Base-by-base conservation (phyloP, 2,113 vertebrate species). In the Vireo altiloquus region DNA sequence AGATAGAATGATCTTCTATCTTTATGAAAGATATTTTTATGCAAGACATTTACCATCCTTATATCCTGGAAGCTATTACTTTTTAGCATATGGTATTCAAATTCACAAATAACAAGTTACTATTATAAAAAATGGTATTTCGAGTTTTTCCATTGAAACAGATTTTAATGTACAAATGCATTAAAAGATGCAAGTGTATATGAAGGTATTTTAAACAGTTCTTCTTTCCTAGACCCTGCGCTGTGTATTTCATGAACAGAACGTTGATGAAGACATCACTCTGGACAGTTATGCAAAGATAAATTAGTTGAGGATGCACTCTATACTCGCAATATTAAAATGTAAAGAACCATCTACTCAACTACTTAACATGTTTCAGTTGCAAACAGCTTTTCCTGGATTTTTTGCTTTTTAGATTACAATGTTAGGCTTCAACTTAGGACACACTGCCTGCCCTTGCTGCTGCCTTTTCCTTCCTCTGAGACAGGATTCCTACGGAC, bases 121-220 rank as follows among this genome's bases (percentile, higher is more conserved):
- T 89, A 77, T 74, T 78, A 81, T 14, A 69, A 74, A 91, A 89
- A 69, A n/a, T 54, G 78, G n/a, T 60, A 85, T 88, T 95, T 95
- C 6, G 1, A 4, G n/a, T 33, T 92, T 49, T 53, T 46, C 52
- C 65, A 53, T 24, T 74, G 40, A 64, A 94, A 78, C n/a, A 40
- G 28, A 74, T 53, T 74, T 68, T 70, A 65, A 82, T 1, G 19
- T 57, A 70, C n/a, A 82, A 31, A 69, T 7, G 22, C 37, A 81
- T 5, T 70, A 63, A 57, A 87, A 94, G 50, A 70, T 46, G 5
- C n/a, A 90, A 92, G 20, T 13, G 30, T 63, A 49, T 22, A 31
- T 35, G n/a, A 74, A 53, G 52, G 14, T n/a, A 92, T 40, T 89
- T 86, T 8, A 49, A 92, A 44, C 3, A 35, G 30, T 25, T 82